phyloP scores from a whole-genome alignment of 2,888 invertebrate genomes.

The Glyphotaelius pellucidus region DNA sequence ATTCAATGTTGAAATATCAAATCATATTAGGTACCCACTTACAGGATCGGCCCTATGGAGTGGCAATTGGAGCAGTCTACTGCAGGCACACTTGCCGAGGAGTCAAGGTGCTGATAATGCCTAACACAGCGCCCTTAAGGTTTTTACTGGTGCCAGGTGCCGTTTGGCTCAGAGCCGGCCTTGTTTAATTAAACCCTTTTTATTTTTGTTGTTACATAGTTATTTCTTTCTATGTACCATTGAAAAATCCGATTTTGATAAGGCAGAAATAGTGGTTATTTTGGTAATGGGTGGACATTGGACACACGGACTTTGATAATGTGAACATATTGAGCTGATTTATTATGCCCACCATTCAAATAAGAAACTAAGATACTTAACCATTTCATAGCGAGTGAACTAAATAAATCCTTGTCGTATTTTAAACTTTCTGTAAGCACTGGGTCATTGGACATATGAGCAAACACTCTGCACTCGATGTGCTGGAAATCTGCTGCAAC shows the following conservation, averaged over 20 bases:
- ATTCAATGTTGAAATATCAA: neutral
- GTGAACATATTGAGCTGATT: neutral
- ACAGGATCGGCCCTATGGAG: no score
- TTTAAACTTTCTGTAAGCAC: slow-evolving; percentile 69
- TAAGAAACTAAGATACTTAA: slow-evolving; percentile 63
- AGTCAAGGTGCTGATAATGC: no score
- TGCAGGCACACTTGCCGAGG: no score
- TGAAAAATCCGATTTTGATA: neutral
- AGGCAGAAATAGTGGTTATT: neutral
- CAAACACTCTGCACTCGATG: slow-evolving; percentile 76
- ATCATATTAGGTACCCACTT: neutral
- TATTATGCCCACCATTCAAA: neutral
- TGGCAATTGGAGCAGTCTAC: no score
- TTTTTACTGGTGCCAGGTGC: no score
- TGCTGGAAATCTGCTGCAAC: slow-evolving; percentile 76
- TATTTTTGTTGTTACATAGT: neutral
- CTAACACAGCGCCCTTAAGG: no score
- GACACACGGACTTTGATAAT: neutral
- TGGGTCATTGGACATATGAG: slow-evolving; percentile 72
- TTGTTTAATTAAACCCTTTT: neutral
- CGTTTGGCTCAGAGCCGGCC: no score
- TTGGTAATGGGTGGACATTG: neutral
- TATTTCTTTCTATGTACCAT: neutral
- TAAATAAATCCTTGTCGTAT: slow-evolving; percentile 71
- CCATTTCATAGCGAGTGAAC: slow-evolving; percentile 73